phyloP scores from a whole-genome alignment of 2,113 vertebrate genomes.

The Melanotaenia duboulayi region DNA sequence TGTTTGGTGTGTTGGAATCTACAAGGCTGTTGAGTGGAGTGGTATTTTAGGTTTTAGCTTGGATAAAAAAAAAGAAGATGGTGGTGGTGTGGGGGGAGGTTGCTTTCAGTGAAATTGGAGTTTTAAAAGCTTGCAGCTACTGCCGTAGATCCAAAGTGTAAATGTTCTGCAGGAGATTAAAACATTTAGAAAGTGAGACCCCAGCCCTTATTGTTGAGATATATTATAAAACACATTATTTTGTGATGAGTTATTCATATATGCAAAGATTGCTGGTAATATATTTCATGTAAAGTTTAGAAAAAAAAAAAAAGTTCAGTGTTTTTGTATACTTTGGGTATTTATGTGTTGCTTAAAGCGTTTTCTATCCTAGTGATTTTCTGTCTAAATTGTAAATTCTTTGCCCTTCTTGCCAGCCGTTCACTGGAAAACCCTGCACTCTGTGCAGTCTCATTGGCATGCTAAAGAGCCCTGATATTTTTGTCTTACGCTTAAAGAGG shows the following conservation, averaged over 20 bases:
- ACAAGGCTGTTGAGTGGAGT: slow-evolving; percentile 59
- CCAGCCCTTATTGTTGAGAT: slow-evolving; percentile 61
- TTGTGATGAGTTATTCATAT: slow-evolving; percentile 15
- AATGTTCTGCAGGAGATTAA: slow-evolving; percentile 64
- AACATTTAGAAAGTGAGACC: slow-evolving; percentile 61
- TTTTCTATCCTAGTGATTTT: slow-evolving; percentile 45
- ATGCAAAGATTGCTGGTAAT: background rate
- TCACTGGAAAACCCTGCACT: slow-evolving; percentile 51
- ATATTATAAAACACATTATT: slow-evolving; percentile 60
- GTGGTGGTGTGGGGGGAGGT: background rate
- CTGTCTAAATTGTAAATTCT: slow-evolving; percentile 60
- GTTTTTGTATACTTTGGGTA: slow-evolving; percentile 13
- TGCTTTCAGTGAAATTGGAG: slow-evolving; percentile 70
- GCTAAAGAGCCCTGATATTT: slow-evolving; percentile 82
- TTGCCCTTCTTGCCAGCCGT: slow-evolving; percentile 52
- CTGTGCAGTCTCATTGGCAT: slow-evolving; percentile 75
- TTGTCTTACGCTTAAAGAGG: slow-evolving; percentile 81
- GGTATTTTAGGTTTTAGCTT: slow-evolving; percentile 60
- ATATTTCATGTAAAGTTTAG: background rate
- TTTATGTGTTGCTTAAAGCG: slow-evolving; percentile 39
- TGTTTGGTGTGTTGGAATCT: slow-evolving; percentile 60
- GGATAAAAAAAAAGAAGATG: slow-evolving; percentile 15
- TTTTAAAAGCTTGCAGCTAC: slow-evolving; percentile 53
- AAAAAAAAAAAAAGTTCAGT: background rate
- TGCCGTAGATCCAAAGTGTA: slow-evolving; percentile 44